A percentile compares a stretch with the other conserved stretches of the same genome.
Evolutionary conservation across 2,888 invertebrate genomes (phyloP).

Genomic region (Cerastis leucographa): DNA sequence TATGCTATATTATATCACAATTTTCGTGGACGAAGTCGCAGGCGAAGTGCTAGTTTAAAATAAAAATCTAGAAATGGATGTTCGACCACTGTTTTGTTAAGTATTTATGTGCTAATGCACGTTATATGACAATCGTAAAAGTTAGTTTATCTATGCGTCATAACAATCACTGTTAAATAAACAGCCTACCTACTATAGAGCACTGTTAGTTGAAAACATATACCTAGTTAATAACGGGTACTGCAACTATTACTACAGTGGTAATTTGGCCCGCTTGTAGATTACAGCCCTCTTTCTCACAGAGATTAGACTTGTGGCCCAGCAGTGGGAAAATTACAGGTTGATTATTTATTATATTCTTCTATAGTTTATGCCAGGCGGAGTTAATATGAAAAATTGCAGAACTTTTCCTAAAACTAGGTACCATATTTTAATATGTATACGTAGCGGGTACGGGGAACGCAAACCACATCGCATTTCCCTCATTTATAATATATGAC

Average conservation of each 20-base stretch:
- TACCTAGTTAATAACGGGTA: too few species aligned
- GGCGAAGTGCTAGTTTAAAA: too few species aligned
- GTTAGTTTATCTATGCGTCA: background rate
- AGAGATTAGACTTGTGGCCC: background rate
- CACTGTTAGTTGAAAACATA: background rate
- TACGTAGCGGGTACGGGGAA: constrained; percentile 9
- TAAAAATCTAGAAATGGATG: background rate
- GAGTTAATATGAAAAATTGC: background rate
- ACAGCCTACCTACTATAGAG: background rate
- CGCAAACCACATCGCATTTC: constrained; percentile 36
- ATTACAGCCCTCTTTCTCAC: background rate
- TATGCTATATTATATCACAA: too few species aligned
- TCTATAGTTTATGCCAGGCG: background rate
- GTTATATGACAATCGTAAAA: background rate
- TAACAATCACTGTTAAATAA: background rate
- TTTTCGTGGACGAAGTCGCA: too few species aligned
- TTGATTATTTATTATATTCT: background rate
- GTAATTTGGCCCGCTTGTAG: background rate
- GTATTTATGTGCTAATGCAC: background rate
- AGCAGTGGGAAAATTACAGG: background rate
- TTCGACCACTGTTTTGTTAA: background rate
- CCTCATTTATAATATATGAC: constrained; percentile 54
- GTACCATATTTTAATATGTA: background rate
- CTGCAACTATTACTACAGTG: too few species aligned
- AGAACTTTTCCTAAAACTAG: background rate